phyloP scores from a whole-genome alignment of 2,113 vertebrate species.

The Regulus satrapa region DNA sequence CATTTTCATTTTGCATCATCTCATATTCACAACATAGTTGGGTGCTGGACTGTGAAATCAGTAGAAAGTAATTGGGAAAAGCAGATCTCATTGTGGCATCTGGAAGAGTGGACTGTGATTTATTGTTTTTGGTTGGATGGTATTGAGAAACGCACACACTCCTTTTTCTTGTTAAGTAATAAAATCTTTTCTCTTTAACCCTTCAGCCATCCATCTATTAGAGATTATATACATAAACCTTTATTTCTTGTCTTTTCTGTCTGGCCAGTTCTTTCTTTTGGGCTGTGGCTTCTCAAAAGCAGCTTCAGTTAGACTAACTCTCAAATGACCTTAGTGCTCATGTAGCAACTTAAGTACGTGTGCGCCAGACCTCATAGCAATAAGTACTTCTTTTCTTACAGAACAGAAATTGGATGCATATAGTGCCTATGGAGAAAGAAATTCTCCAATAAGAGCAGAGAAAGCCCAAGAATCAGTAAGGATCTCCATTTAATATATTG shows the following conservation, averaged over 20 bases:
- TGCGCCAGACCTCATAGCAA: background rate
- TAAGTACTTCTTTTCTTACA: background rate
- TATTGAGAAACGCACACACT: accelerated
- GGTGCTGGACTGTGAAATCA: background rate
- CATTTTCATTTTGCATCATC: background rate
- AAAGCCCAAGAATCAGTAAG: background rate
- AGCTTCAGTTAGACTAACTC: background rate
- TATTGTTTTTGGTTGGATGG: background rate
- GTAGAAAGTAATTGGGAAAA: background rate
- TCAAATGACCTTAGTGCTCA: background rate
- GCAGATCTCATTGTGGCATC: background rate
- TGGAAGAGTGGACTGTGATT: background rate
- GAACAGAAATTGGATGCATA: background rate
- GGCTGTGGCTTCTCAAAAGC: background rate
- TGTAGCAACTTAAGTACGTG: background rate
- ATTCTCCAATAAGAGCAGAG: background rate
- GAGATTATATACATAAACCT: background rate
- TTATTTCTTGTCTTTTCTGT: background rate
- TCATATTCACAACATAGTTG: background rate
- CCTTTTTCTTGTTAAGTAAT: background rate
- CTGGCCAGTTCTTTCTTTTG: background rate
- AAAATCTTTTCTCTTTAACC: background rate
- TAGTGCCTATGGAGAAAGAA: background rate
- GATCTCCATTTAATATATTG: background rate
- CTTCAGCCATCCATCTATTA: background rate